Base-by-base conservation (phyloP, 2,888 invertebrate species). In the Epinotia bilunana region DNA sequence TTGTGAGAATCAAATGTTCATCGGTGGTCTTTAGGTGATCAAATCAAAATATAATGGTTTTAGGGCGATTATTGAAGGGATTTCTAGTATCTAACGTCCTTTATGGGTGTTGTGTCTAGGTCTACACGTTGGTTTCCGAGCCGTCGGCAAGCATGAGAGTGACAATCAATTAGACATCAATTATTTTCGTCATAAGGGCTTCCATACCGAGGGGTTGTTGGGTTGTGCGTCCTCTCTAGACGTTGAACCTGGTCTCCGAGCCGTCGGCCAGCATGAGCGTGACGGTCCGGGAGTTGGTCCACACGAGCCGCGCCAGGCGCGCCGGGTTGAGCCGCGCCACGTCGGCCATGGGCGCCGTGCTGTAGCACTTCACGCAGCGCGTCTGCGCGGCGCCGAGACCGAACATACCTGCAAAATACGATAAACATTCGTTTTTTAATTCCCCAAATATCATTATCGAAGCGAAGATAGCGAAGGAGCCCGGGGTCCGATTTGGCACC, bases 311-410 rank as follows among this genome's bases (percentile, higher is more conserved):
- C 6, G 99, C 99, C 79, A 98, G 95, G 55, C 98, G 95, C 92
- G 98, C 97, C 1, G 98, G 98, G 94, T 98, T 98, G 67, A 98
- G 94, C 0, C 98, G 95, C 0, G 97, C 95, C 46, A 98, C 97
- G 88, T 98, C 98, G 12, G 98, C 98, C 88, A 98, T 97, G 0
- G 98, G 98, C 6, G 98, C 97, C 0, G 98, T 98, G 80, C 98
- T 98, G 94, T 98, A 98, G 68, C 98, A 98, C 88, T 99, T 99
- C 60, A 99, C 97, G 92, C 99, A 99, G 76, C 98, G 97, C 0
- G 99, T 99, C 92, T 99, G 99, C 6, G 98, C 98, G 80, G 99
- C 98, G 18, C 99, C 99, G 83, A 99, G 95, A 0, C 99, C 99
- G 94, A 99, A 99, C 96, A 99, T 97, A 71, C 98, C 98, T 95